phyloP scores from a whole-genome alignment of 53 echinoderm and acorn worm species.

The Temnopleurus reevesii region DNA sequence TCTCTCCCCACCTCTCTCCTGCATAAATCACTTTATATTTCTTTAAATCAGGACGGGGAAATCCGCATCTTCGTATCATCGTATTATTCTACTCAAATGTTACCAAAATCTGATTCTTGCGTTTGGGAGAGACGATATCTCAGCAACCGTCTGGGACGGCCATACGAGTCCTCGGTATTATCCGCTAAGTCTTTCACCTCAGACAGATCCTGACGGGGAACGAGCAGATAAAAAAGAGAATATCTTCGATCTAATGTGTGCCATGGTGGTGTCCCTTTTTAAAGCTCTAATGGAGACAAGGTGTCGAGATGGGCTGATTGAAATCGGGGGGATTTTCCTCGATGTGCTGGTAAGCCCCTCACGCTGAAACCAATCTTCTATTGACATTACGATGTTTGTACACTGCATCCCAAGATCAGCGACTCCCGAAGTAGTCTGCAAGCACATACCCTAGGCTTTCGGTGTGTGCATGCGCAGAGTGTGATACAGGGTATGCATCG shows the following conservation, averaged over 20 bases:
- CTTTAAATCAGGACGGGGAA: constrained; percentile 22
- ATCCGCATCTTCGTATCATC: not conserved
- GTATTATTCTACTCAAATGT: not conserved
- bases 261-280: constrained; percentile 41
- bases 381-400: constrained; percentile 62
- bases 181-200: constrained; percentile 39
- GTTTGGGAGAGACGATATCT: constrained; percentile 11
- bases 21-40: constrained; percentile 31
- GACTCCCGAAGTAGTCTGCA: too few relatives aligned
- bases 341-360: constrained; percentile 56
- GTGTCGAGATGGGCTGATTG: constrained; percentile 57
- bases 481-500: too few relatives aligned
- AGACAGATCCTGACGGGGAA: not conserved
- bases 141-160: constrained; percentile 19
- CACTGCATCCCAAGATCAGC: constrained; percentile 49
- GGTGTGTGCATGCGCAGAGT: too few relatives aligned
- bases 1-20: not conserved
- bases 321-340: constrained; percentile 52
- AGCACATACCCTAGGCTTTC: too few relatives aligned
- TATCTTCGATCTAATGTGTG: not conserved
- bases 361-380: constrained; percentile 55
- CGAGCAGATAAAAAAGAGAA: not conserved
- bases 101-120: not conserved
- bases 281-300: constrained; percentile 60
- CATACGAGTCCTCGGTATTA: constrained; percentile 7